These are phyloP conservation scores for Altica lythri DNA, from an alignment of 2,888 invertebrate genomes.

Conservation along the genomic window DNA sequence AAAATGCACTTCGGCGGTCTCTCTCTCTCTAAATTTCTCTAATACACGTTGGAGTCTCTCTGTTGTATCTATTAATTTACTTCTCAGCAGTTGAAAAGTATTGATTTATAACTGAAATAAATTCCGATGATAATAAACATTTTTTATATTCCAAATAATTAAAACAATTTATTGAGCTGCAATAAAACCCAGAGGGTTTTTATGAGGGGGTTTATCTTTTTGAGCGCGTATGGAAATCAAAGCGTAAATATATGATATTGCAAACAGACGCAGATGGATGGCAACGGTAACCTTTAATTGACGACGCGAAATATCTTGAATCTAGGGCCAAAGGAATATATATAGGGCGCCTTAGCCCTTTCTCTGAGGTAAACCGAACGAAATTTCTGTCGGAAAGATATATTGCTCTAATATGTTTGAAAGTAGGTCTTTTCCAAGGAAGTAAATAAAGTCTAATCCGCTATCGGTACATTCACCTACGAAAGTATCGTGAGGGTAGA, in stretches of 20 bases:
- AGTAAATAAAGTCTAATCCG: slow-evolving; percentile 18
- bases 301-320: slow-evolving; percentile 10
- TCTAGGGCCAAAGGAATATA: slow-evolving; percentile 3
- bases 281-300: slow-evolving; percentile 21
- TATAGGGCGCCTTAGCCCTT: slow-evolving; percentile 13
- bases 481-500: no score
- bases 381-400: slow-evolving; percentile 15
- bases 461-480: no score
- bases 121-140: no score
- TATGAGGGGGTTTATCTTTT: slow-evolving; percentile 23
- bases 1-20: no score
- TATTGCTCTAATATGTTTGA: slow-evolving; percentile 23
- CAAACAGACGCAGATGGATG: slow-evolving; percentile 14
- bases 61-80: no score
- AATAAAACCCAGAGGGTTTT: slow-evolving; percentile 18
- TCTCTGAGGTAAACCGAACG: slow-evolving; percentile 13
- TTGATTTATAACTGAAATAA: no score
- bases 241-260: slow-evolving; percentile 22
- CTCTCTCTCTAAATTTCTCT: no score
- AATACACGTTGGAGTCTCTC: no score
- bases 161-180: no score
- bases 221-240: slow-evolving; percentile 20
- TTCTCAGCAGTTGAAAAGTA: no score
- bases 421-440: slow-evolving; percentile 17
- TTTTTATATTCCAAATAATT: no score